Percentiles rank a stretch among this genome's conserved stretches.
These are phyloP conservation scores for Hypomesus transpacificus DNA, from an alignment of 2,113 vertebrate genomes.

Conservation along the genomic window DNA sequence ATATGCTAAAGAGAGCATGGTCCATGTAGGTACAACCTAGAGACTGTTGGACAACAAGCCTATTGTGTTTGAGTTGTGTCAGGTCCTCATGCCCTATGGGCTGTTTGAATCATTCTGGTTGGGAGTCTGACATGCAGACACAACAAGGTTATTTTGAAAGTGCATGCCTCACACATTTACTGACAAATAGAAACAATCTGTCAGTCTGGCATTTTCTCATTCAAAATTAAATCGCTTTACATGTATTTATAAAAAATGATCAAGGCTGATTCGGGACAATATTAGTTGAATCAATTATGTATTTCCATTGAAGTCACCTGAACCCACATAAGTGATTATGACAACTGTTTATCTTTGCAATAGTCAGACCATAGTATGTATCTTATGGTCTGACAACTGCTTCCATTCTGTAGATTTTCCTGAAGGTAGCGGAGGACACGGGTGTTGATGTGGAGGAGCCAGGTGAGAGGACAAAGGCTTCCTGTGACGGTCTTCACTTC, in stretches of 20 bases:
- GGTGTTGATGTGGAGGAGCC: conserved; percentile 85
- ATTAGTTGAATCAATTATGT: too few relatives aligned
- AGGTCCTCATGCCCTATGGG: conserved; percentile 30
- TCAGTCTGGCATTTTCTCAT: neutral
- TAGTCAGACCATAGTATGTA: neutral
- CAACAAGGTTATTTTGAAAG: conserved; percentile 27
- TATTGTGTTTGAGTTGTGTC: conserved; percentile 32
- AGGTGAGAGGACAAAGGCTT: conserved; percentile 64
- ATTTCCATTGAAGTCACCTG: neutral
- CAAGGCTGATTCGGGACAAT: too few relatives aligned
- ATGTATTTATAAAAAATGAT: too few relatives aligned
- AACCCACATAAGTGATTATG: neutral
- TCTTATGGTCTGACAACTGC: neutral
- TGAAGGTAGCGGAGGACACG: conserved; percentile 93
- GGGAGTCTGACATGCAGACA: conserved; percentile 38
- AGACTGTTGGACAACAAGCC: conserved; percentile 29
- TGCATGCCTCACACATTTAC: neutral
- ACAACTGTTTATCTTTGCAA: neutral
- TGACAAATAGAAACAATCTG: neutral
- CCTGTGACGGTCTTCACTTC: neutral
- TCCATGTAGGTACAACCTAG: conserved; percentile 23
- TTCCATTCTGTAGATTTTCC: conserved; percentile 83
- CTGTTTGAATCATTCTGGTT: conserved; percentile 56
- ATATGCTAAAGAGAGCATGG: conserved; percentile 7
- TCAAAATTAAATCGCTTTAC: too few relatives aligned